Evolutionary conservation across 1,140 invertebrate species (phyloP).

Genomic region (Stenopsyche tienmushanensis): DNA sequence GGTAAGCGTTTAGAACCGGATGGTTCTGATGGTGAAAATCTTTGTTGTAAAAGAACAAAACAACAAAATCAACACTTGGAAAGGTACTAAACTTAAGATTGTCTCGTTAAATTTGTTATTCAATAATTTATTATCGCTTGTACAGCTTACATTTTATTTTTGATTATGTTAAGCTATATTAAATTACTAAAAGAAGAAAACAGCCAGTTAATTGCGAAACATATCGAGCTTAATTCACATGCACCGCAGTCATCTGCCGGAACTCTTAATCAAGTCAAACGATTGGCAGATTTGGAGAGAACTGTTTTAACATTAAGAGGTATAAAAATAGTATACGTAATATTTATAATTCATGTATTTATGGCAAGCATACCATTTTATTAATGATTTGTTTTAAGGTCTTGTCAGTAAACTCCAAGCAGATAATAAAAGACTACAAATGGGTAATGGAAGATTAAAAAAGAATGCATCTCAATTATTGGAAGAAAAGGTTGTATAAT

Average conservation of each 20-base stretch:
- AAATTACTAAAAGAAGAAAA: constrained; percentile 40
- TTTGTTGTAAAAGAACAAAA: constrained; percentile 24
- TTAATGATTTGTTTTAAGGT: constrained; percentile 33
- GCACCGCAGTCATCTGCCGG: not conserved
- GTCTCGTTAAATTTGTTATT: constrained; percentile 6
- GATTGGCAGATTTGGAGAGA: constrained; percentile 32
- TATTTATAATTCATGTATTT: constrained; percentile 4
- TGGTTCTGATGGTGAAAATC: constrained; percentile 19
- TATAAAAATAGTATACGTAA: constrained; percentile 9
- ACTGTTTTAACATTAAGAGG: constrained; percentile 38
- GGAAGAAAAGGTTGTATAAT: constrained; percentile 14
- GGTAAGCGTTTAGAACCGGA: constrained; percentile 26
- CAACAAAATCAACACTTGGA: constrained; percentile 37
- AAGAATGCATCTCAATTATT: not conserved
- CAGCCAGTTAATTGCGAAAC: constrained; percentile 31
- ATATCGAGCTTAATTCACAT: constrained; percentile 23
- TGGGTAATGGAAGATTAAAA: not conserved
- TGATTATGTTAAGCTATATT: constrained; percentile 31
- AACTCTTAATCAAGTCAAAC: constrained; percentile 25
- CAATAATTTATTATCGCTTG: not conserved
- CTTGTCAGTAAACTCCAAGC: constrained; percentile 31
- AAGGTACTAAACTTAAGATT: no score
- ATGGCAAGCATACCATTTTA: constrained; percentile 2
- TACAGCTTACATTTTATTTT: not conserved
- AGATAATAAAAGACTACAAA: constrained; percentile 27